phyloP scores from a whole-genome alignment of 2,113 vertebrate species.

The Xyrauchen texanus region DNA sequence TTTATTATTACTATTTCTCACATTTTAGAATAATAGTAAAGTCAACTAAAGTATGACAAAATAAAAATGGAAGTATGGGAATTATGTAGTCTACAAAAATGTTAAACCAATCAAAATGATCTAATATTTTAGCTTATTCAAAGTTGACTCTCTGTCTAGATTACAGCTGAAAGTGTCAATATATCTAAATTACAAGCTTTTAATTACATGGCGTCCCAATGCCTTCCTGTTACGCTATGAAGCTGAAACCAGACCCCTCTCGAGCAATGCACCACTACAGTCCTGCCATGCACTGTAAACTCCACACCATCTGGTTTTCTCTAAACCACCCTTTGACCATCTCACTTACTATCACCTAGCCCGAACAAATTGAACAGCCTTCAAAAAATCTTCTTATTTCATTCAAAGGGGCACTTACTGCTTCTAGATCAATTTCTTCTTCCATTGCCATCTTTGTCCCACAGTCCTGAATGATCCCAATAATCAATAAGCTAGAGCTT shows the following conservation, averaged over 20 bases:
- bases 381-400: background rate
- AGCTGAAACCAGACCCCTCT: slow-evolving; percentile 21
- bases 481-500: slow-evolving; percentile 84
- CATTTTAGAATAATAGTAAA: too few relatives aligned
- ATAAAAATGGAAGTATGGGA: too few relatives aligned
- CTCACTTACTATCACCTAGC: slow-evolving; percentile 30
- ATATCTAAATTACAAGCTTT: too few relatives aligned
- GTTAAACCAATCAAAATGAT: too few relatives aligned
- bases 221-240: background rate
- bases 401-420: slow-evolving; percentile 80
- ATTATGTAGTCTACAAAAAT: too few relatives aligned
- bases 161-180: too few relatives aligned
- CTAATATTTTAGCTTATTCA: too few relatives aligned
- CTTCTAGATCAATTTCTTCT: slow-evolving; percentile 84
- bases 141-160: too few relatives aligned
- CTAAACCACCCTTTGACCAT: slow-evolving; percentile 29
- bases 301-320: background rate
- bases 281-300: background rate
- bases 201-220: background rate
- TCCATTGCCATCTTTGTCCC: slow-evolving; percentile 81
- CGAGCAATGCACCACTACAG: slow-evolving; percentile 28
- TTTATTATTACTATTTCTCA: too few relatives aligned
- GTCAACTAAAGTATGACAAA: too few relatives aligned
- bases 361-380: slow-evolving; percentile 6
- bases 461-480: slow-evolving; percentile 83